phyloP scores from a whole-genome alignment of 2,113 vertebrate species.

The Isurus oxyrinchus region DNA sequence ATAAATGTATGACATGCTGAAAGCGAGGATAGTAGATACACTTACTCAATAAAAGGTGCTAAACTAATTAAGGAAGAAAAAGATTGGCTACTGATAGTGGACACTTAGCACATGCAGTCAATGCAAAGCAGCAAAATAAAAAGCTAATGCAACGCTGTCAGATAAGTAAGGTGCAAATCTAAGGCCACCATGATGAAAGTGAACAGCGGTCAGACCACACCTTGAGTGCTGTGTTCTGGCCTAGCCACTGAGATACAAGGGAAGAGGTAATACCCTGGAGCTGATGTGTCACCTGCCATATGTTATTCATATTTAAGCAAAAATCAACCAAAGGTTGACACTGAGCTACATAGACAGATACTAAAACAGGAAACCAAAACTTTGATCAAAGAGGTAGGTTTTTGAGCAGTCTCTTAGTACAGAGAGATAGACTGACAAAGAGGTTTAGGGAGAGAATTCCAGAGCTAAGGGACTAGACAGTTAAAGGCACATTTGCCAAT shows the following conservation, averaged over 20 bases:
- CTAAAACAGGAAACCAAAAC: not conserved
- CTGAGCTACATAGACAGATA: not conserved
- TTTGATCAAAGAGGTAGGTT: not conserved
- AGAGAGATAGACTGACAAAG: no score
- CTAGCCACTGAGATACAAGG: not conserved
- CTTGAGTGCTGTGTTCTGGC: not conserved
- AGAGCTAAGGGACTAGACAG: not conserved
- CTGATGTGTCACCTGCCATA: no score
- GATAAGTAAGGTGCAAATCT: not conserved
- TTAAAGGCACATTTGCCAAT: no score
- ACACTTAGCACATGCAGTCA: not conserved
- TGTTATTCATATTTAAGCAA: no score
- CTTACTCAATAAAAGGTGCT: conserved; percentile 21
- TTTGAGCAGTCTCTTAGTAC: not conserved
- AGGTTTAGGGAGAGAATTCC: not conserved
- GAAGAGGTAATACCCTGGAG: not conserved
- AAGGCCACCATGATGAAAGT: not conserved
- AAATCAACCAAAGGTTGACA: not conserved
- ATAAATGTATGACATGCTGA: not conserved
- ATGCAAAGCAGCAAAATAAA: not conserved
- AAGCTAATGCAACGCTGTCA: not conserved
- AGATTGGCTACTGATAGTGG: not conserved
- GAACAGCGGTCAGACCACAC: not conserved
- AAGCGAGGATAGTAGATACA: not conserved
- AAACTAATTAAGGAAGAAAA: not conserved